Evolutionary conservation across 2,797 vertebrate genomes (phyloP), one percentile per base, ranked within the genome.

Genomic region (Liasis olivaceus): DNA sequence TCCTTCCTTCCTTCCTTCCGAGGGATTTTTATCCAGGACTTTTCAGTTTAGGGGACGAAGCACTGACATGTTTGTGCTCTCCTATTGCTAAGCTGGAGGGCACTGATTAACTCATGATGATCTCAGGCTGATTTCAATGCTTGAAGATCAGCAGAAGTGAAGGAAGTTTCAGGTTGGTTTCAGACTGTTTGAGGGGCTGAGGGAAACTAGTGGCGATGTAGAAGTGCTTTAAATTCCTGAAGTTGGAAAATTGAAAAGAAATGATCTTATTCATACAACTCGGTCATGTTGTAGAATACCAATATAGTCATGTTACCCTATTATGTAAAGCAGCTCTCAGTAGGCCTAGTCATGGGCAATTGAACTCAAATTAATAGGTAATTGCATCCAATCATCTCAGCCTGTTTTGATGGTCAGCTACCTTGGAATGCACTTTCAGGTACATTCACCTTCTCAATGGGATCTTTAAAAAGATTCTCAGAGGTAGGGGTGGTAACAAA

Each of bases 341-440:
- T 63, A 77, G 66, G 59, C 47, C 77, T 63, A 22, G 85, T 87
- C 92, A 90, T 81, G 85, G 92, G 87, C 92, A 93, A 92, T 63
- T 92, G 89, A 87, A 87, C 89, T 87, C 92, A 90, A 93, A 93
- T 90, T 90, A 90, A 93, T 90, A 90, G 89, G 58, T 87, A 90
- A 90, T 87, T 90, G 84, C 85, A 90, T 15, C 85, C 87, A 85
- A 77, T 93, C 89, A 87, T 90, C n/a, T 93, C 66, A 64, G n/a
- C n/a, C 24, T 51, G n/a, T 81, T 77, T 87, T 87, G 84, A 90
- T 87, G 66, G 59, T 28, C 47, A 87, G 47, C 84, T 90, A 59
- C 56, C 58, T 92, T 77, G 92, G 85, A 90, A 93, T 93, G 89
- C n/a, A 87, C 85, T 59, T 93, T 63, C 15, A 90, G 91, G 89